Percentiles rank a stretch among this genome's conserved stretches.
phyloP scores from a whole-genome alignment of 2,797 vertebrate species.

The Chloroceryle inda region DNA sequence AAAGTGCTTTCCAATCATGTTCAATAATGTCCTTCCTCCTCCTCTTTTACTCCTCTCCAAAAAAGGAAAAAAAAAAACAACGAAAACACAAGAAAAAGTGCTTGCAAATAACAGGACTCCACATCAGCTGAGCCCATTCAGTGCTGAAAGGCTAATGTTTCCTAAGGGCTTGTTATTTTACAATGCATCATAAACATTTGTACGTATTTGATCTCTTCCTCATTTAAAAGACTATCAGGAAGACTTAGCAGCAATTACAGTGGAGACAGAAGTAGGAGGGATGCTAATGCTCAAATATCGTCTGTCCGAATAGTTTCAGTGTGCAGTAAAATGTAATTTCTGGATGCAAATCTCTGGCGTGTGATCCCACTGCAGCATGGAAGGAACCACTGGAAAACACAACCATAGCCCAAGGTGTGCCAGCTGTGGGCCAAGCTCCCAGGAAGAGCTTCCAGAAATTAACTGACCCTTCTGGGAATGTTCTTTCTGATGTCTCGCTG shows the following conservation, averaged over 20 bases:
- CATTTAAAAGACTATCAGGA: background rate
- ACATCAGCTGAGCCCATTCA: background rate
- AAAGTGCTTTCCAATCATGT: background rate
- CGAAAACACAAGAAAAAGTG: background rate
- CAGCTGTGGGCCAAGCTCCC: background rate
- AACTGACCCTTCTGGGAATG: background rate
- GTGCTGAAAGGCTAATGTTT: background rate
- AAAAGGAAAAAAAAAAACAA: background rate
- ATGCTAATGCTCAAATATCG: background rate
- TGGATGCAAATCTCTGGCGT: background rate
- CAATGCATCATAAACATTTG: background rate
- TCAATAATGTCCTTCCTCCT: background rate
- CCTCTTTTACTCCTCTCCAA: background rate
- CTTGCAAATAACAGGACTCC: background rate
- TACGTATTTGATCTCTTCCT: background rate
- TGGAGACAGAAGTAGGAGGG: background rate
- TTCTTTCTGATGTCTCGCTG: background rate
- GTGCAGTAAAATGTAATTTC: background rate
- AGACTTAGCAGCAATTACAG: background rate
- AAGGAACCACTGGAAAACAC: background rate
- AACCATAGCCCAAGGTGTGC: background rate
- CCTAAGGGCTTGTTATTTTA: background rate
- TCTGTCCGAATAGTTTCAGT: background rate
- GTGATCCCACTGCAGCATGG: background rate
- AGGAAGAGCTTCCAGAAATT: too few species aligned